Percentiles rank a stretch among this genome's conserved stretches.
phyloP scores from a whole-genome alignment of 1,140 invertebrate genomes.

The Cotesia chilonis region DNA sequence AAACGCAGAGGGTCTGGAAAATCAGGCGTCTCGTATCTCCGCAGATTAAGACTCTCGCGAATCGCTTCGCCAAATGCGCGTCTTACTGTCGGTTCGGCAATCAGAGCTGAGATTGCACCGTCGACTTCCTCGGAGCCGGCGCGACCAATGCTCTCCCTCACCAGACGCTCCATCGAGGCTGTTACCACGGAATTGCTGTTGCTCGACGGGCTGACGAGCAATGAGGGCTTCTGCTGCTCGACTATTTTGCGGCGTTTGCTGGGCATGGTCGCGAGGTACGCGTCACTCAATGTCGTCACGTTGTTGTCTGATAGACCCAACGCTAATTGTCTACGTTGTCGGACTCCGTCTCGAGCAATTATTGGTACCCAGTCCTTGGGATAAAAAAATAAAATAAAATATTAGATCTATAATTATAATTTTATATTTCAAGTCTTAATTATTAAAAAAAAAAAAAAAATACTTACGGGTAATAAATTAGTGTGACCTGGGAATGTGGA shows the following conservation, averaged over 20 bases:
- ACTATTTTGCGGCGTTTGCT: slow-evolving; percentile 81
- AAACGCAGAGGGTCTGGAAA: slow-evolving; percentile 60
- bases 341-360: slow-evolving; percentile 76
- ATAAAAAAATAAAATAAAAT: slow-evolving; percentile 16
- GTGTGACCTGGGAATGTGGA: slow-evolving; percentile 59
- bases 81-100: slow-evolving; percentile 55
- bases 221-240: slow-evolving; percentile 60
- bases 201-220: slow-evolving; percentile 55
- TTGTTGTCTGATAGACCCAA: slow-evolving; percentile 49
- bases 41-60: slow-evolving; percentile 57
- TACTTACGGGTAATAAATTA: slow-evolving; percentile 61
- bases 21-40: slow-evolving; percentile 51
- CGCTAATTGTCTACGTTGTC: slow-evolving; percentile 69
- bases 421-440: too few relatives aligned
- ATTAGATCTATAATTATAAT: neutral
- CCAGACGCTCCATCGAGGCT: slow-evolving; percentile 59
- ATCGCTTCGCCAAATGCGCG: slow-evolving; percentile 63
- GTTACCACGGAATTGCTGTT: slow-evolving; percentile 52
- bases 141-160: slow-evolving; percentile 56
- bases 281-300: slow-evolving; percentile 77
- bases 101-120: slow-evolving; percentile 59
- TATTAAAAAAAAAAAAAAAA: neutral
- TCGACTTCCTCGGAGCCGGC: slow-evolving; percentile 58
- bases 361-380: slow-evolving; percentile 83
- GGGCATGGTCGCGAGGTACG: slow-evolving; percentile 83